Conservation (phyloP, 2,797 vertebrate genomes). For the Enteromius afrohamiltoni region DNA sequence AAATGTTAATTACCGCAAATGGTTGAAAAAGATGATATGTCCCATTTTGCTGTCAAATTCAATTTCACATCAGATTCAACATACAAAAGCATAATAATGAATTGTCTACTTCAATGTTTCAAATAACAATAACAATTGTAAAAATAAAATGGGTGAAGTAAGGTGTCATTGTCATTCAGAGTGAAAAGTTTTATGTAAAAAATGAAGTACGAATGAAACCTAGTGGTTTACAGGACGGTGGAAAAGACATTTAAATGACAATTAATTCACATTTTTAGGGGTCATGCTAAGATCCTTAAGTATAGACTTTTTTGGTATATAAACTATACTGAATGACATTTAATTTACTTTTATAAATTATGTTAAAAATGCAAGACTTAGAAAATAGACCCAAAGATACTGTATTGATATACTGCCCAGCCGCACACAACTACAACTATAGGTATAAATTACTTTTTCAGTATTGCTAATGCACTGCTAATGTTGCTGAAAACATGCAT, state of each 20-base stretch:
- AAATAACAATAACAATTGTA: neutral
- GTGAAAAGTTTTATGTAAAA: neutral
- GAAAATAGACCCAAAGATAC: neutral
- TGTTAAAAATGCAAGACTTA: neutral
- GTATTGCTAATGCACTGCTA: constrained; percentile 1
- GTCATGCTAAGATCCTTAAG: neutral
- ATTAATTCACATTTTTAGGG: too few species aligned
- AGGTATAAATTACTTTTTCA: neutral
- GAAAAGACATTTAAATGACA: too few species aligned
- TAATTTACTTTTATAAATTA: neutral
- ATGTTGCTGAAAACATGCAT: neutral
- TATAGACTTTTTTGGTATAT: neutral
- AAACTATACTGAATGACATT: neutral
- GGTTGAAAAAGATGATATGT: neutral
- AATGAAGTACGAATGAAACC: too few species aligned
- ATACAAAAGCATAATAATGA: neutral
- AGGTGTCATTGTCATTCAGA: neutral
- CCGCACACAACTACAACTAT: neutral
- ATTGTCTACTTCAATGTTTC: neutral
- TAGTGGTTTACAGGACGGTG: too few species aligned
- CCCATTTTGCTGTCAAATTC: neutral
- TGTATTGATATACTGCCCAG: neutral
- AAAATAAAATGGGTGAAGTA: too few species aligned
- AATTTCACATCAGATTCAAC: neutral
- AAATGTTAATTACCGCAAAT: neutral